Evolutionary conservation across 2,888 invertebrate genomes (phyloP), one percentile per base, ranked within the genome.

Genomic region (Steinernema carpocapsae): DNA sequence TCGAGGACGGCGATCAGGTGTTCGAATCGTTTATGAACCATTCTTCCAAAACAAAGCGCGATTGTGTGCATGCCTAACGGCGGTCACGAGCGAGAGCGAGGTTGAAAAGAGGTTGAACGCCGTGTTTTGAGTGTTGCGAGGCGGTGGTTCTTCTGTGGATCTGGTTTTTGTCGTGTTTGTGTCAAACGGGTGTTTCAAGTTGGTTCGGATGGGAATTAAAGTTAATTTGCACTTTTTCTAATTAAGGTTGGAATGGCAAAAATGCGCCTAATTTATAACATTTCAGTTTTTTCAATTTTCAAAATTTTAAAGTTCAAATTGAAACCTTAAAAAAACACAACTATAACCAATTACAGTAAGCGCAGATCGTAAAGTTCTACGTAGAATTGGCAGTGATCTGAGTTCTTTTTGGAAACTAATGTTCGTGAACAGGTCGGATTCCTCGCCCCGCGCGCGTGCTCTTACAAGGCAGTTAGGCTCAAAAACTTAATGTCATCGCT

Each of bases 381-480:
- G 64, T 32, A 26, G 64, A 10, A 14, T 64, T 37, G 29, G 64
- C 29, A 64, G 37, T 48, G 19, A 48, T 48, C 14, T 48, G n/a
- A 19, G 64, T 64, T 14, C 10, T 64, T 19, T 22, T 32, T 64
- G 14, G 64, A 32, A 64, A 64, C 32, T 64, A 64, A 64, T 29
- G 64, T 64, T 64, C 64, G 64, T 48, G 64, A 64, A 64, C 64
- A 32, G 29, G 64, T 26, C 64, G 32, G 24, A 48, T 48, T 48
- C 48, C 48, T 56, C 56, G 19, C 19, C 2, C 24, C 14, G 32
- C 32, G 64, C 64, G 64, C 37, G 64, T 64, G 64, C 29, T 64
- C 64, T 37, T 64, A 64, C 64, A 64, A 37, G 64, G 64, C 26
- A 29, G 64, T 64, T 64, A 64, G 37, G 64, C 64, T 37, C 64